These are phyloP conservation scores for Oncopeltus fasciatus DNA, from an alignment of 1,140 invertebrate species.

Conservation along the genomic window DNA sequence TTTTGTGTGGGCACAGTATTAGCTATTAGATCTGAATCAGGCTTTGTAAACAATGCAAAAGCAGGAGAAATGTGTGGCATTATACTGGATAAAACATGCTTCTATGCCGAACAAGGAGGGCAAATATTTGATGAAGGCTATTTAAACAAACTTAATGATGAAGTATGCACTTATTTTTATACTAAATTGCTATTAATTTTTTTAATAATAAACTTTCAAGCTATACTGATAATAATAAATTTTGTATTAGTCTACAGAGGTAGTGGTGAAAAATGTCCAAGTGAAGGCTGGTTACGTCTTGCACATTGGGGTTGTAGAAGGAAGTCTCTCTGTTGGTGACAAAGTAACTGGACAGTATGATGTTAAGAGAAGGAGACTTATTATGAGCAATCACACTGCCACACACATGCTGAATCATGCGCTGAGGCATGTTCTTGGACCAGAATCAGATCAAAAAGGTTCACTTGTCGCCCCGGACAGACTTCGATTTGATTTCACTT, in stretches of 20 bases:
- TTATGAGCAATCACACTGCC: conserved; percentile 99
- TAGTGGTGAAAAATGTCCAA: conserved; percentile 82
- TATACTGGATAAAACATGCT: conserved; percentile 82
- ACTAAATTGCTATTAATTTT: background rate
- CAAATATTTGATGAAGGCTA: conserved; percentile 97
- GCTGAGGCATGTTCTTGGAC: conserved; percentile 72
- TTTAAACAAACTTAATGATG: conserved; percentile 72
- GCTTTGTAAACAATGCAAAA: conserved; percentile 72
- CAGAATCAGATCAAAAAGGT: conserved; percentile 89
- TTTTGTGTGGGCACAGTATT: conserved; percentile 50
- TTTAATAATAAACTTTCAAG: background rate
- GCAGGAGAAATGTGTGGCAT: conserved; percentile 84
- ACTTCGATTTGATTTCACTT: conserved; percentile 92
- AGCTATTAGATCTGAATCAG: conserved; percentile 56
- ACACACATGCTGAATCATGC: conserved; percentile 96
- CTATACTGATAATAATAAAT: background rate
- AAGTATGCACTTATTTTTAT: conserved; percentile 32
- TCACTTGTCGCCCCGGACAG: conserved; percentile 96
- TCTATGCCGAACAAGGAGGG: conserved; percentile 97
- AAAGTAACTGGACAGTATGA: conserved; percentile 71
- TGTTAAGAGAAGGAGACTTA: conserved; percentile 57
- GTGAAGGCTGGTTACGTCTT: conserved; percentile 90
- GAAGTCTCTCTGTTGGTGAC: conserved; percentile 74
- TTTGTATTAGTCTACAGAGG: conserved; percentile 20
- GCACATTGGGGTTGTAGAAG: conserved; percentile 80